A percentile compares a stretch with the other conserved stretches of the same genome.
phyloP scores from a whole-genome alignment of 2,113 vertebrate species.

The human region DNA sequence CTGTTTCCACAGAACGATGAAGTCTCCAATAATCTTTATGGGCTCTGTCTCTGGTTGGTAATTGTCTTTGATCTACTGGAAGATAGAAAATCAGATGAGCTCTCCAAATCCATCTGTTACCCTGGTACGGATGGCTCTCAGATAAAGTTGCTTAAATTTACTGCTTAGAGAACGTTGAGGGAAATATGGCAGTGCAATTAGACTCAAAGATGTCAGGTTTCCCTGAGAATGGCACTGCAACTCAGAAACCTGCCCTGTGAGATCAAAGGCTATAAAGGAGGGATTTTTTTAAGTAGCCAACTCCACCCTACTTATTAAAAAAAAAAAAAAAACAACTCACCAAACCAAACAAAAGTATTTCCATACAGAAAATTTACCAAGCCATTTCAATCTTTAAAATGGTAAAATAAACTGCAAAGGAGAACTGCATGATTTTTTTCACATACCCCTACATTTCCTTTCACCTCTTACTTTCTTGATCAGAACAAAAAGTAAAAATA shows the following conservation, averaged over 20 bases:
- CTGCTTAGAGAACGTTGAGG: neutral
- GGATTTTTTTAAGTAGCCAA: neutral
- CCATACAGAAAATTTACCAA: neutral
- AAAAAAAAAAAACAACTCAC: neutral
- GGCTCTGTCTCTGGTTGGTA: neutral
- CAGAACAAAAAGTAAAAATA: slow-evolving; percentile 33
- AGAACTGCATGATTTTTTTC: neutral
- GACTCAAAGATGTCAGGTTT: neutral
- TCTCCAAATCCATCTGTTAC: neutral
- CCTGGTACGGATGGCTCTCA: neutral
- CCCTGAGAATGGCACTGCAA: neutral
- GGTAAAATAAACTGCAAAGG: neutral
- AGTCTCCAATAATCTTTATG: neutral
- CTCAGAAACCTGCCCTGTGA: neutral
- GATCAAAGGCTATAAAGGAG: neutral
- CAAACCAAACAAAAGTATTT: neutral
- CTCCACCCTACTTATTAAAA: neutral
- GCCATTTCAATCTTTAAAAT: neutral
- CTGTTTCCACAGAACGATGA: neutral
- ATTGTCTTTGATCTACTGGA: neutral
- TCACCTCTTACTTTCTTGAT: neutral
- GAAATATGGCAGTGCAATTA: neutral
- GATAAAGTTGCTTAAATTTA: neutral
- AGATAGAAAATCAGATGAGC: neutral
- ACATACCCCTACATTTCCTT: neutral